A percentile compares a stretch with the other conserved stretches of the same genome.
phyloP scores from a whole-genome alignment of 2,888 invertebrate species.

The Synergus itoensis region DNA sequence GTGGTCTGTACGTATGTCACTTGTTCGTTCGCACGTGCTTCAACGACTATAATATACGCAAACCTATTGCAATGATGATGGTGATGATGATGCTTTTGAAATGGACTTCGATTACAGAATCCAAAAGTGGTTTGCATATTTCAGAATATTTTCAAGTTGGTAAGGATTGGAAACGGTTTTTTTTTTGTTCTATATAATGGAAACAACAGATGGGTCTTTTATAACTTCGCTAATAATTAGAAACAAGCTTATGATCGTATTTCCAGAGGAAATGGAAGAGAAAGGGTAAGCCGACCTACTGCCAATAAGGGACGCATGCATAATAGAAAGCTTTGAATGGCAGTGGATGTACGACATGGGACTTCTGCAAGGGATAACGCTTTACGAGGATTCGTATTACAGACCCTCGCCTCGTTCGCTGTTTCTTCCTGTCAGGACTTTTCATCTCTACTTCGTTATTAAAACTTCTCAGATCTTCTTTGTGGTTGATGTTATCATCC shows the following conservation, averaged over 20 bases:
- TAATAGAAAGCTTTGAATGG: conserved; percentile 71
- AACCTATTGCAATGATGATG: conserved; percentile 45
- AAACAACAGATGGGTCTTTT: no score
- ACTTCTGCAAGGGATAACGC: conserved; percentile 69
- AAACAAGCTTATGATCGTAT: conserved; percentile 73
- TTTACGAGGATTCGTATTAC: conserved; percentile 69
- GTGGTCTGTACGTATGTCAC: conserved; percentile 31
- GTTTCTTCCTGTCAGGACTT: conserved; percentile 26
- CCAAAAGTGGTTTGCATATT: neutral
- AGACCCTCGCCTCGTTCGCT: conserved; percentile 51
- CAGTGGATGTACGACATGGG: conserved; percentile 65
- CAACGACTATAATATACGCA: neutral
- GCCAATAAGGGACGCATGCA: conserved; percentile 75
- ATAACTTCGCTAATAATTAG: conserved; percentile 65
- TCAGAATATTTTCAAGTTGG: neutral
- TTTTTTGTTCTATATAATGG: no score
- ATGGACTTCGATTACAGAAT: neutral
- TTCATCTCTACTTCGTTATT: conserved; percentile 9
- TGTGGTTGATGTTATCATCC: neutral
- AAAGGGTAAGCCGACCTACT: conserved; percentile 71
- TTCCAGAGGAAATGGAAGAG: conserved; percentile 56
- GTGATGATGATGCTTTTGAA: conserved; percentile 38
- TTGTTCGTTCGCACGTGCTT: conserved; percentile 17
- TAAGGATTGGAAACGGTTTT: neutral
- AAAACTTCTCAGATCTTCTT: neutral